Percentiles rank a stretch among this genome's conserved stretches.
Conservation (phyloP, 2,888 invertebrate genomes). For the Brenthis daphne region DNA sequence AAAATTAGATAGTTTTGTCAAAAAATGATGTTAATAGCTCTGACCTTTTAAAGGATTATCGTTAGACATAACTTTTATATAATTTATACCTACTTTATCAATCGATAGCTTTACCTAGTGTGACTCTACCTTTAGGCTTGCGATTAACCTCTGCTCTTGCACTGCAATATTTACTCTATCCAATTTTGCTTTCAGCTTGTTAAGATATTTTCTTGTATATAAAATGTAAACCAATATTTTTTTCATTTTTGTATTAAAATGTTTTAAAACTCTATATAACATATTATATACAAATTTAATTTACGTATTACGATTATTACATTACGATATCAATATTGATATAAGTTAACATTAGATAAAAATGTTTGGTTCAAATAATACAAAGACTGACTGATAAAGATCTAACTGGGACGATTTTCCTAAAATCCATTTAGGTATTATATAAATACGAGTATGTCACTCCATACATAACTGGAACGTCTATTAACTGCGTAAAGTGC, state of each 20-base stretch:
- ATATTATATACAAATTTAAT: no score
- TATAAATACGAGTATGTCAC: no score
- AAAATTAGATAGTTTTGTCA: background rate
- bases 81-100: slow-evolving; percentile 18
- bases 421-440: no score
- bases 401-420: no score
- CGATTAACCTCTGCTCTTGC: slow-evolving; percentile 28
- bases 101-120: slow-evolving; percentile 20
- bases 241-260: background rate
- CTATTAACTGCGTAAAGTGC: no score
- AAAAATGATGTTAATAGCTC: slow-evolving; percentile 7
- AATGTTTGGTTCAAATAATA: no score
- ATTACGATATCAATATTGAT: no score
- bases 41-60: slow-evolving; percentile 17
- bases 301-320: no score
- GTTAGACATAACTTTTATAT: slow-evolving; percentile 13
- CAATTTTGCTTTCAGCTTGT: slow-evolving; percentile 20
- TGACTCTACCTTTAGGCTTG: slow-evolving; percentile 25
- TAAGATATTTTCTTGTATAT: slow-evolving; percentile 2
- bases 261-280: no score
- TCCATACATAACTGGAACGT: no score
- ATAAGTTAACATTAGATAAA: no score
- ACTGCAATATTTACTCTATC: slow-evolving; percentile 22
- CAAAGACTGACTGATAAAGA: no score
- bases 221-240: background rate